Conservation (phyloP, 2,888 invertebrate species). For the Heliconius hortense region DNA sequence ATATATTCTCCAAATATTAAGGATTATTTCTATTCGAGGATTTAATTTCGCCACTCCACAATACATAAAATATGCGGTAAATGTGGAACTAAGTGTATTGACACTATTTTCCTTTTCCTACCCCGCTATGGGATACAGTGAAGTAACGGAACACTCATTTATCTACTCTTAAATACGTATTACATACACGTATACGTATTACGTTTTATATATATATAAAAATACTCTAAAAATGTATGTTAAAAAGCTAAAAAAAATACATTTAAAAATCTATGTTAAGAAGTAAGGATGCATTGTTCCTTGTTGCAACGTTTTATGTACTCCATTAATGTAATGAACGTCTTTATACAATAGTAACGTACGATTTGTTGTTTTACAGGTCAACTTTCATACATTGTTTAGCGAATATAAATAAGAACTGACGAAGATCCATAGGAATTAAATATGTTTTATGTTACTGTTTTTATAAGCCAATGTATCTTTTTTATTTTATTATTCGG, state of each 20-base stretch:
- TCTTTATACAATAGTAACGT: neutral
- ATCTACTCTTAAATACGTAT: no score
- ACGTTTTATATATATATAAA: neutral
- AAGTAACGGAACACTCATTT: no score
- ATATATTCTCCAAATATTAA: no score
- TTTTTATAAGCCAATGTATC: no score
- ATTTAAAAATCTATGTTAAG: constrained; percentile 1
- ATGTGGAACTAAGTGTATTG: neutral
- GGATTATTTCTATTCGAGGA: no score
- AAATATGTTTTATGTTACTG: no score
- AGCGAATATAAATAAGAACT: neutral
- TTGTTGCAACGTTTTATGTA: constrained; percentile 2
- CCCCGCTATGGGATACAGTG: no score
- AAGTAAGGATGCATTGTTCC: constrained; percentile 4
- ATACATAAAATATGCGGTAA: no score
- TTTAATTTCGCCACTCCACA: no score
- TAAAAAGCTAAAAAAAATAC: neutral
- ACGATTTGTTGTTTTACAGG: neutral
- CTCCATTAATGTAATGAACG: constrained; percentile 3
- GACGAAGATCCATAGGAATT: no score
- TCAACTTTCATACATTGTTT: neutral
- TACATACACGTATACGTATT: no score
- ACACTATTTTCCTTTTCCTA: neutral
- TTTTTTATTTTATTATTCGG: no score
- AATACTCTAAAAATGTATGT: neutral